A percentile compares a stretch with the other conserved stretches of the same genome.
phyloP scores from a whole-genome alignment of 2,797 vertebrate genomes.

The Cetoscarus ocellatus region DNA sequence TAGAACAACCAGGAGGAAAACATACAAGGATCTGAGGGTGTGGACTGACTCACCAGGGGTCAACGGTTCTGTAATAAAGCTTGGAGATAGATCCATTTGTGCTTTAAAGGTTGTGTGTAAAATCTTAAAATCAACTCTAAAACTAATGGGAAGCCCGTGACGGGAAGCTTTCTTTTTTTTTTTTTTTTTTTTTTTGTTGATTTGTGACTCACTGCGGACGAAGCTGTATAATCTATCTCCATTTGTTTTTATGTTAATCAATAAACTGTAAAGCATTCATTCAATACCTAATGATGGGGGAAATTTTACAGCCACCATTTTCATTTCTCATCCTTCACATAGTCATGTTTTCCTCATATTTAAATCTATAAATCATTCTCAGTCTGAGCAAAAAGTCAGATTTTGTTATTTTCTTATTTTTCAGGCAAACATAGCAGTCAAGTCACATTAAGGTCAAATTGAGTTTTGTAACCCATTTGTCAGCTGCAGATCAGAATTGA shows the following conservation, averaged over 20 bases:
- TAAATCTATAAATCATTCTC: background rate
- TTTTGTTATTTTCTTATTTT: slow-evolving; percentile 11
- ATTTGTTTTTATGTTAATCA: background rate
- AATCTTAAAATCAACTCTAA: too few relatives aligned
- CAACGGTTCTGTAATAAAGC: too few relatives aligned
- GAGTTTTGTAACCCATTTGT: slow-evolving; percentile 1
- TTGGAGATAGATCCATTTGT: too few relatives aligned
- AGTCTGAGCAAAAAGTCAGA: slow-evolving; percentile 2
- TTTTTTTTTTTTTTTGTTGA: too few relatives aligned
- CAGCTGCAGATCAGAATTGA: slow-evolving; percentile 2
- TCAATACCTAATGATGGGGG: background rate
- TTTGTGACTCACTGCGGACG: too few relatives aligned
- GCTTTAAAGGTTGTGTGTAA: too few relatives aligned
- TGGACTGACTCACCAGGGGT: too few relatives aligned
- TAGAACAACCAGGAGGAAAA: too few relatives aligned
- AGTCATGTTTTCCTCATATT: background rate
- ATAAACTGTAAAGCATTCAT: background rate
- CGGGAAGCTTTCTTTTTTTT: too few relatives aligned
- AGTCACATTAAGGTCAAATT: slow-evolving; percentile 4
- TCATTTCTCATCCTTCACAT: background rate
- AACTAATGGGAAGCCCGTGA: too few relatives aligned
- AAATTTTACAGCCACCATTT: slow-evolving; percentile 5
- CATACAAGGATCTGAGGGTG: too few relatives aligned
- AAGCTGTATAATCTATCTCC: background rate
- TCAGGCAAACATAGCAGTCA: slow-evolving; percentile 14